Evolutionary conservation across 2,888 invertebrate genomes (phyloP).

Genomic region (Scelioninae gen. 1): DNA sequence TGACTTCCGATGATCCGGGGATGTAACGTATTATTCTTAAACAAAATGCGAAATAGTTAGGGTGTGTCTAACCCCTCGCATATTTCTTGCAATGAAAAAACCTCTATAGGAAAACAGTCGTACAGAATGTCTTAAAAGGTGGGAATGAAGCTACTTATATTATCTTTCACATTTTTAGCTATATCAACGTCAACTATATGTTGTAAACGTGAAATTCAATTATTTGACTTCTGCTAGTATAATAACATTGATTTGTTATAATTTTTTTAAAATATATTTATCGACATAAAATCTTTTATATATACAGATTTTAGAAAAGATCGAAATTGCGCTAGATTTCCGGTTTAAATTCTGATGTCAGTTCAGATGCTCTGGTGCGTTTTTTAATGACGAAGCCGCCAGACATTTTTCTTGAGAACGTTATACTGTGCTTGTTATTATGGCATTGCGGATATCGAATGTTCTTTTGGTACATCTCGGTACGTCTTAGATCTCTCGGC

Average conservation of each 20-base stretch:
- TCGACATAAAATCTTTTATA: constrained; percentile 26
- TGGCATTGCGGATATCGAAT: constrained; percentile 84
- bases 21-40: constrained; percentile 21
- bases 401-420: constrained; percentile 71
- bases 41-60: constrained; percentile 37
- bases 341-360: constrained; percentile 77
- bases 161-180: constrained; percentile 31
- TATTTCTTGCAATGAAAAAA: neutral
- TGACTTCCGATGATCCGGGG: constrained; percentile 16
- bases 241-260: constrained; percentile 1
- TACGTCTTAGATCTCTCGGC: constrained; percentile 68
- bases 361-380: constrained; percentile 71
- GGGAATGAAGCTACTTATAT: constrained; percentile 39
- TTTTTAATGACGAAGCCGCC: constrained; percentile 67
- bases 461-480: constrained; percentile 80
- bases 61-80: constrained; percentile 45
- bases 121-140: constrained; percentile 41
- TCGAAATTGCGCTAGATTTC: constrained; percentile 74
- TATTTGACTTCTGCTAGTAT: constrained; percentile 17
- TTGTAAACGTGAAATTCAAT: constrained; percentile 29
- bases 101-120: constrained; percentile 38
- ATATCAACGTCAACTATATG: constrained; percentile 16
- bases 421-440: constrained; percentile 79
- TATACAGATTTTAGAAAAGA: constrained; percentile 6
- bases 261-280: constrained; percentile 14